Evolutionary conservation across 2,113 vertebrate species (phyloP).

Genomic region (Andinoacara biseriatus): DNA sequence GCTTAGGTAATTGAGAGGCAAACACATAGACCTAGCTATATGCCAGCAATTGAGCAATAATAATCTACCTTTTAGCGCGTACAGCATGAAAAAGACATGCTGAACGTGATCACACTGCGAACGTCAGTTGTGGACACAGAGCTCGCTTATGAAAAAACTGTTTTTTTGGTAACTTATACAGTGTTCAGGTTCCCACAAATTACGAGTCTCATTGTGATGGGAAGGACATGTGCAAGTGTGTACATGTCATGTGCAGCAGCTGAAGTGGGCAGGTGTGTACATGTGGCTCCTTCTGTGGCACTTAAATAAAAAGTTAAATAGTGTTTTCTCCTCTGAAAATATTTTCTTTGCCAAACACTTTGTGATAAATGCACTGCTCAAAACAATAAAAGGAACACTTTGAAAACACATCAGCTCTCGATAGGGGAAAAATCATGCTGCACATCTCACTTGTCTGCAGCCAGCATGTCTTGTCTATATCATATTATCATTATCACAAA

Average conservation of each 20-base stretch:
- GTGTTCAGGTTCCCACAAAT: too few species aligned
- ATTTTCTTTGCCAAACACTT: background rate
- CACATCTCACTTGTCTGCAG: too few species aligned
- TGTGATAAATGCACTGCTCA: background rate
- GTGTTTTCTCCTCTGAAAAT: background rate
- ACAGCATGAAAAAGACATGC: background rate
- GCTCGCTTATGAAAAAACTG: background rate
- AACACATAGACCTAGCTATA: background rate
- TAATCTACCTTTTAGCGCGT: background rate
- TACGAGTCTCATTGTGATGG: too few species aligned
- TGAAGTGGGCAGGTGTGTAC: background rate
- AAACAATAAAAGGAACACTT: too few species aligned
- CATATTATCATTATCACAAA: too few species aligned
- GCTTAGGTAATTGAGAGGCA: background rate
- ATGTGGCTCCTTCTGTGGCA: rapidly evolving
- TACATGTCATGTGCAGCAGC: background rate
- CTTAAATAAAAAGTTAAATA: slow-evolving; percentile 1
- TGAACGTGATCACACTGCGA: too few species aligned
- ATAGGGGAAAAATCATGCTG: too few species aligned
- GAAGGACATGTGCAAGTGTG: rapidly evolving
- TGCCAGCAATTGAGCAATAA: background rate
- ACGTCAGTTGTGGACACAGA: background rate
- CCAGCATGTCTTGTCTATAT: too few species aligned
- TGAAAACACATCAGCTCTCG: too few species aligned
- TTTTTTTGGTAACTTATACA: too few species aligned